Evolutionary conservation across 1,140 invertebrate species (phyloP), one percentile per base, ranked within the genome.

Genomic region (Anastrepha ludens): DNA sequence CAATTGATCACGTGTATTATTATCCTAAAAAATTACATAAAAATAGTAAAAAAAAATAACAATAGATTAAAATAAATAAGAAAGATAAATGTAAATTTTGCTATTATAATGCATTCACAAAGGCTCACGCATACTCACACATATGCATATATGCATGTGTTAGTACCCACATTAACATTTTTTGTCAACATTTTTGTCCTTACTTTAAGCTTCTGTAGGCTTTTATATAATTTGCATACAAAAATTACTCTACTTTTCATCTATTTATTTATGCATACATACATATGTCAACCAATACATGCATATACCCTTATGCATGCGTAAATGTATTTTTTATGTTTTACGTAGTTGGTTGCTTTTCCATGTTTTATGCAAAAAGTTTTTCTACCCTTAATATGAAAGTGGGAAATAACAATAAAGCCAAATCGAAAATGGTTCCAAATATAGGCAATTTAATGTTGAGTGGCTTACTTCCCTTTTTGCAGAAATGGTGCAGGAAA

Each of bases 201-300:
- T 81, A 81, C 47, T 81, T 81, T 55, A 13, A 44, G 74, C 44
- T 20, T 55, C 44, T 81, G 74, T 81, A n/a, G 55, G 15, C 29
- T 81, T 81, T 81, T 81, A 55, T 55, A n/a, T 20, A 81, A 81
- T 81, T 81, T 81, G 74, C 74, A 58, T 81, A 41, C 74, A 55
- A 44, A 81, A 55, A 81, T 74, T 74, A 44, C 67, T 44, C 41
- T 15, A 15, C 11, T 44, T 74, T 74, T 47, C 4, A 39, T 74
- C 5, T n/a, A 15, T 47, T 74, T 17, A 17, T 47, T 74, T 47
- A 41, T 29, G 39, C 67, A 17, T 15, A 44, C 41, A 74, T 3
- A 74, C 67, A 41, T 13, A 3, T 7, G 55, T 58, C 7, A 7
- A 58, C 13, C 7, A 7, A 13, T 62, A n/a, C 5, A 62, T 62